phyloP scores from a whole-genome alignment of 1,140 invertebrate genomes.

The Drosophila arizonae region DNA sequence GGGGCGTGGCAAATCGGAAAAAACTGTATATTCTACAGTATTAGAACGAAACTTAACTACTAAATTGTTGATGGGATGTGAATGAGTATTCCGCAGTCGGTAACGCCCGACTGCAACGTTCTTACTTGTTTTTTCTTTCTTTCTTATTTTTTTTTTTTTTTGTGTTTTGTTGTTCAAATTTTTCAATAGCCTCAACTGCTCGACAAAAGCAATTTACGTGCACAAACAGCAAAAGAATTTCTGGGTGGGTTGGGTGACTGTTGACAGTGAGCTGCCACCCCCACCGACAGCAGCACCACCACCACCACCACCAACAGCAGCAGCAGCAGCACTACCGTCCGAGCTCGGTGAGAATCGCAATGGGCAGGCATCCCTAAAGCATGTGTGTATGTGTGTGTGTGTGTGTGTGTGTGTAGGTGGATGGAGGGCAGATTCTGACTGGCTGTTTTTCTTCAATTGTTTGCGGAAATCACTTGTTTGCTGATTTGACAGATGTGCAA shows the following conservation, averaged over 20 bases:
- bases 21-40: no score
- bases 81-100: no score
- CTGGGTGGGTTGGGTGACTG: slow-evolving; percentile 43
- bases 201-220: slow-evolving; percentile 80
- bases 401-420: not conserved
- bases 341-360: not conserved
- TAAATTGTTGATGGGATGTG: no score
- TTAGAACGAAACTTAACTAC: no score
- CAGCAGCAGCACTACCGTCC: not conserved
- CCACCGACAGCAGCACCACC: slow-evolving; percentile 29
- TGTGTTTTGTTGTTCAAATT: slow-evolving; percentile 45
- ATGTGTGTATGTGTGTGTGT: no score
- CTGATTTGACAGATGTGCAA: slow-evolving; percentile 81
- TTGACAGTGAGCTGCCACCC: slow-evolving; percentile 60
- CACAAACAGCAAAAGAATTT: slow-evolving; percentile 66
- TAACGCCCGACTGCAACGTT: no score
- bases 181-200: slow-evolving; percentile 57
- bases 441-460: slow-evolving; percentile 76
- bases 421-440: slow-evolving; percentile 37
- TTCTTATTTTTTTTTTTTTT: slow-evolving; percentile 18
- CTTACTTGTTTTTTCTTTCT: no score
- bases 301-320: no score
- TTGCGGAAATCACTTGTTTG: slow-evolving; percentile 81
- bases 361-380: slow-evolving; percentile 40
- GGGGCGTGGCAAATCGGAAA: no score